Evolutionary conservation across 2,888 invertebrate species (phyloP).

Genomic region (Pediacus dermestoides): DNA sequence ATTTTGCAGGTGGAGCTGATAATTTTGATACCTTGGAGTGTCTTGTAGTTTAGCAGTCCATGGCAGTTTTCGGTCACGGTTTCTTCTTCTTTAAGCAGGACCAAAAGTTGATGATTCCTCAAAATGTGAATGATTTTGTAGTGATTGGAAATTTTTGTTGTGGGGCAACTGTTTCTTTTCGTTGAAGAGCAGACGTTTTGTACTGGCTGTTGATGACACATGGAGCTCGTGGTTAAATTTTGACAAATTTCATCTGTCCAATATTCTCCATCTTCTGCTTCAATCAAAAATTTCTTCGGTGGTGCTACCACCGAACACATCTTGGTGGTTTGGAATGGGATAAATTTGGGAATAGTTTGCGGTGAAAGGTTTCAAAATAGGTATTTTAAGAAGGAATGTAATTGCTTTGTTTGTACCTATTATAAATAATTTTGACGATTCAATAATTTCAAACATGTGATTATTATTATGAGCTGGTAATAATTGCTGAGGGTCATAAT

Average conservation of each 20-base stretch:
- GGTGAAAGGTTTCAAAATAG: neutral
- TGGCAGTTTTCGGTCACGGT: neutral
- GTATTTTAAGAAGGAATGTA: neutral
- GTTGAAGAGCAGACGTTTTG: neutral
- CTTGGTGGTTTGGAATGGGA: slow-evolving; percentile 3
- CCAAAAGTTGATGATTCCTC: neutral
- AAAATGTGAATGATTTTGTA: neutral
- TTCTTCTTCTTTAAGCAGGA: neutral
- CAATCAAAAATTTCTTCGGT: neutral
- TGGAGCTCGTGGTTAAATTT: neutral
- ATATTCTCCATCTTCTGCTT: neutral
- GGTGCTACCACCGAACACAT: neutral
- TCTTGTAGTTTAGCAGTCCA: too few species aligned
- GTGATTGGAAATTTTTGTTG: neutral
- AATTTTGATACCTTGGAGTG: too few species aligned
- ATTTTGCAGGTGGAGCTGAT: too few species aligned
- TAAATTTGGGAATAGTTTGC: slow-evolving; percentile 1
- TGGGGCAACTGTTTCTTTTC: neutral
- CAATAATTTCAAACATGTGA: neutral
- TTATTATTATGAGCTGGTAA: neutral
- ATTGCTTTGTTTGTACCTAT: neutral
- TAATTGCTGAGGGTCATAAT: neutral
- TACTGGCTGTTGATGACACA: neutral
- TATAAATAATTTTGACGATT: neutral
- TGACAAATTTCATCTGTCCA: slow-evolving; percentile 3